Conservation (phyloP, 92 coral and sea anemone genomes). For the Siderastrea siderea region DNA sequence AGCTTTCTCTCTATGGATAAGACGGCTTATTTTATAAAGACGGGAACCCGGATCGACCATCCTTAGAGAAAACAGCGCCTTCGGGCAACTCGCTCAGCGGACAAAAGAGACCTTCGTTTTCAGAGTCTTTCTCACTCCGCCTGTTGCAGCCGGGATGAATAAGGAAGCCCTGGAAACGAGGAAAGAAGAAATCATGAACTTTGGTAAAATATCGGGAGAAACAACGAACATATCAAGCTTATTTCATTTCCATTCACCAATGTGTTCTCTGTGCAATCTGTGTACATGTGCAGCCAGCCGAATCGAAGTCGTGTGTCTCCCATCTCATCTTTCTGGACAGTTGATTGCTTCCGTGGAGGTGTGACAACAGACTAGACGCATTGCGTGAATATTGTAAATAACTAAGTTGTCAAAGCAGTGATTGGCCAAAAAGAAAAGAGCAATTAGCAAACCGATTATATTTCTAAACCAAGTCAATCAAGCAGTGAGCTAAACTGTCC, state of each 20-base stretch:
- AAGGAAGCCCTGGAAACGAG: too few relatives aligned
- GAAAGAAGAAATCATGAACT: too few relatives aligned
- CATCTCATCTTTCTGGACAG: not conserved
- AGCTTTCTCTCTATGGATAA: too few relatives aligned
- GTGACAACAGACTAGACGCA: not conserved
- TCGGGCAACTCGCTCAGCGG: too few relatives aligned
- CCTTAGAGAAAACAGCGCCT: too few relatives aligned
- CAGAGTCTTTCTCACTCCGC: too few relatives aligned
- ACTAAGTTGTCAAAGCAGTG: constrained; percentile 42
- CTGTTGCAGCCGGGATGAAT: too few relatives aligned
- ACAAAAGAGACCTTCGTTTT: too few relatives aligned
- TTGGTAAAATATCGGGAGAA: too few relatives aligned
- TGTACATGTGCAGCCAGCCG: not conserved
- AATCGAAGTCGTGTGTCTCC: not conserved
- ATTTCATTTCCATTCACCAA: not conserved
- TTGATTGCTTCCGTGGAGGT: not conserved
- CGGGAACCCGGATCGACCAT: too few relatives aligned
- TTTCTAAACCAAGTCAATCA: constrained; percentile 30
- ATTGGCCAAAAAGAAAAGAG: constrained; percentile 30
- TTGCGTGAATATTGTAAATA: constrained; percentile 12
- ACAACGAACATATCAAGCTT: not conserved
- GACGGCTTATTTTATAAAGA: too few relatives aligned
- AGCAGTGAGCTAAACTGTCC: not conserved
- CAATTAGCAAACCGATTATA: constrained; percentile 33
- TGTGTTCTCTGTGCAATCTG: not conserved